Conservation (phyloP, 2,888 invertebrate species). For the Drosophila dives region DNA sequence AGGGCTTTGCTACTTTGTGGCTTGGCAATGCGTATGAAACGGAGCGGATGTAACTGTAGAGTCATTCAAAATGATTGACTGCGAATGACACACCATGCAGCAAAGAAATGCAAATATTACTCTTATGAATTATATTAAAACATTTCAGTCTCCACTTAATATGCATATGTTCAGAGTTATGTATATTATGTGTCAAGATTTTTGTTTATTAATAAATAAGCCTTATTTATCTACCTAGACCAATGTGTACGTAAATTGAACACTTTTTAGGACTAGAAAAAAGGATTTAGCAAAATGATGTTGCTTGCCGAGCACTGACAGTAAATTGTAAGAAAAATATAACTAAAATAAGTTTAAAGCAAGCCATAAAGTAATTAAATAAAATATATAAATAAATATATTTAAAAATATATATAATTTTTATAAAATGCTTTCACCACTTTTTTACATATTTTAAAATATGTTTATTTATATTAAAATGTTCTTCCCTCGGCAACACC, state of each 20-base stretch:
- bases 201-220: neutral
- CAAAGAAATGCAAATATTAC: conserved; percentile 1
- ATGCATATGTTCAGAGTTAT: neutral
- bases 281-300: neutral
- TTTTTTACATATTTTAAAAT: neutral
- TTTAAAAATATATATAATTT: neutral
- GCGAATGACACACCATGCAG: conserved; percentile 37
- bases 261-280: neutral
- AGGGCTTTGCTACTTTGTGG: conserved; percentile 21
- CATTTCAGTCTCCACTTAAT: conserved; percentile 9
- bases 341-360: neutral
- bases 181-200: neutral
- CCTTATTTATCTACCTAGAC: neutral
- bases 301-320: neutral
- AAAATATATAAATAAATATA: neutral
- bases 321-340: neutral
- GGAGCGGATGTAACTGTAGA: conserved; percentile 53
- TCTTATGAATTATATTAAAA: conserved; percentile 7
- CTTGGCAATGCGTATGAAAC: conserved; percentile 50
- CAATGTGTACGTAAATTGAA: neutral
- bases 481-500: neutral
- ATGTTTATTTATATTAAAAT: neutral
- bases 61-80: conserved; percentile 32
- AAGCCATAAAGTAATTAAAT: neutral
- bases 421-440: neutral